phyloP scores from a whole-genome alignment of 2,888 invertebrate species.

The Crossocerus cetratus region DNA sequence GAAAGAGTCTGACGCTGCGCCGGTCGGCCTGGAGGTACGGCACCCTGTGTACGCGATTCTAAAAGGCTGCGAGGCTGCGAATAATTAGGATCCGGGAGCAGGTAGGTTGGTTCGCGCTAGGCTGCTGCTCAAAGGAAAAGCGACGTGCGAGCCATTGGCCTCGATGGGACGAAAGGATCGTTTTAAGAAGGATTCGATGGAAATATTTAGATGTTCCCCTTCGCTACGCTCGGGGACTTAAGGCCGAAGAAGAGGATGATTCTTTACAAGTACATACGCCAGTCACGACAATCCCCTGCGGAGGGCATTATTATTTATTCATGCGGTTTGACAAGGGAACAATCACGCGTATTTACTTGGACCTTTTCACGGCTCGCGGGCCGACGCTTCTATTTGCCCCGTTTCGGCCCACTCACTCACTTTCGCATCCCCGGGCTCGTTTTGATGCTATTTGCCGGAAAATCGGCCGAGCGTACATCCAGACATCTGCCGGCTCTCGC shows the following conservation, averaged over 20 bases:
- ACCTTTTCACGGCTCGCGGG: slow-evolving; percentile 63
- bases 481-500: slow-evolving; percentile 59
- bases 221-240: slow-evolving; percentile 18
- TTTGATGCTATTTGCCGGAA: slow-evolving; percentile 54
- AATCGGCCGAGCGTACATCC: slow-evolving; percentile 57
- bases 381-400: slow-evolving; percentile 60
- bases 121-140: slow-evolving; percentile 30
- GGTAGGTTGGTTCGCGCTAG: slow-evolving; percentile 23
- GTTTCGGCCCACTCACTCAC: slow-evolving; percentile 30
- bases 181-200: slow-evolving; percentile 68
- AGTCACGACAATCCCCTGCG: slow-evolving; percentile 34
- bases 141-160: slow-evolving; percentile 15
- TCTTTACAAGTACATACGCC: slow-evolving; percentile 12
- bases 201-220: slow-evolving; percentile 73
- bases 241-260: slow-evolving; percentile 5
- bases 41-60: neutral
- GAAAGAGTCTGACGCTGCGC: neutral
- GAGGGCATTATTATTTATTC: slow-evolving; percentile 72
- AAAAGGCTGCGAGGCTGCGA: neutral
- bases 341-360: slow-evolving; percentile 66
- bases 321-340: slow-evolving; percentile 73
- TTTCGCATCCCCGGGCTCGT: slow-evolving; percentile 20
- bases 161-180: slow-evolving; percentile 58
- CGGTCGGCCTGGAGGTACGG: neutral
- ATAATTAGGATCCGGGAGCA: slow-evolving; percentile 11